These are phyloP conservation scores for Rhea americana DNA, from an alignment of 2,113 vertebrate genomes.

Conservation along the genomic window DNA sequence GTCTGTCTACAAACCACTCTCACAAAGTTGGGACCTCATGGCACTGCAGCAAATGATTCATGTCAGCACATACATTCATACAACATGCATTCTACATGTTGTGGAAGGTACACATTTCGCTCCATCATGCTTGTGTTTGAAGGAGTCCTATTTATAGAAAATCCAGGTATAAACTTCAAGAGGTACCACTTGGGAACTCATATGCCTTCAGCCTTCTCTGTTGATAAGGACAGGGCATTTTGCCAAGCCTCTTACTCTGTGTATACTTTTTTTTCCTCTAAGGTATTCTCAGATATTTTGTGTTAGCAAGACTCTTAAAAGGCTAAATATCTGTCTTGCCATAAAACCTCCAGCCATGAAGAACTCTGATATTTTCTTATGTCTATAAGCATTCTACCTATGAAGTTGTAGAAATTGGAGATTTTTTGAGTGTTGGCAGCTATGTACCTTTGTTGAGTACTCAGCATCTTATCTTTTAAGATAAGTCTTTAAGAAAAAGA, in stretches of 20 bases:
- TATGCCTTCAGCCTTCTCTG: not conserved
- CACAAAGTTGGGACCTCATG: not conserved
- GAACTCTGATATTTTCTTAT: not conserved
- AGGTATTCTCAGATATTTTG: not conserved
- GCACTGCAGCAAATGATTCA: not conserved
- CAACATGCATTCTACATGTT: not conserved
- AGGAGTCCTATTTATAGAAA: not conserved
- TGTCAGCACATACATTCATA: not conserved
- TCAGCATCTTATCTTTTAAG: not conserved
- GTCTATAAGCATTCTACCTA: not conserved
- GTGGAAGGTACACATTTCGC: not conserved
- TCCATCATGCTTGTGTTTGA: not conserved
- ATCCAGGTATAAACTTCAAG: not conserved
- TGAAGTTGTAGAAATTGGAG: not conserved
- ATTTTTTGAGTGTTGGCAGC: not conserved
- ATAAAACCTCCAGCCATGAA: not conserved
- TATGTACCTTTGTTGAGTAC: not conserved
- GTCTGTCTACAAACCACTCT: not conserved
- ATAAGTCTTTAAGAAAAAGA: not conserved
- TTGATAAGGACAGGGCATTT: not conserved
- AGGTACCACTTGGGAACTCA: fast-evolving
- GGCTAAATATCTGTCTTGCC: not conserved
- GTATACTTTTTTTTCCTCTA: not conserved
- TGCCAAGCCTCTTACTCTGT: not conserved
- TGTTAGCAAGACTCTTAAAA: not conserved